These are phyloP conservation scores for Varanus salvator DNA, from an alignment of 2,113 vertebrate genomes.

Conservation along the genomic window DNA sequence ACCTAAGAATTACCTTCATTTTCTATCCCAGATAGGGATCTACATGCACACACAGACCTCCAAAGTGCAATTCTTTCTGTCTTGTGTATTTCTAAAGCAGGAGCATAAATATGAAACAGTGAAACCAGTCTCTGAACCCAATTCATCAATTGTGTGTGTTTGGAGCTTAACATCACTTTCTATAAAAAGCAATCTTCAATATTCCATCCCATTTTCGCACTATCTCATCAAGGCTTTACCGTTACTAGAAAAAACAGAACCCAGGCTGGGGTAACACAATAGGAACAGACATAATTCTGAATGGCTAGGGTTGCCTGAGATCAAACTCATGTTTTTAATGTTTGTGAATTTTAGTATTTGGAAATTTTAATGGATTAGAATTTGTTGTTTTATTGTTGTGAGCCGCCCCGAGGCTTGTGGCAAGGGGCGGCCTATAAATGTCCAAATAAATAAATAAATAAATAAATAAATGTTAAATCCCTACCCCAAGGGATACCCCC, in stretches of 20 bases:
- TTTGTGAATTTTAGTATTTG: too few species aligned
- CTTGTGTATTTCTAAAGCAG: neutral
- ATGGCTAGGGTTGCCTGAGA: neutral
- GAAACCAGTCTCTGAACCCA: neutral
- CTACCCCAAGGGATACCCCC: neutral
- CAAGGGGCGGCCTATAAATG: too few species aligned
- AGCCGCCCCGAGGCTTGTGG: too few species aligned
- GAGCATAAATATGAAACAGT: neutral
- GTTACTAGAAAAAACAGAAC: neutral
- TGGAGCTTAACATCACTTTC: neutral
- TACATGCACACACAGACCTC: constrained; percentile 22
- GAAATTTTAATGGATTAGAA: too few species aligned
- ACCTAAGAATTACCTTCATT: constrained; percentile 44
- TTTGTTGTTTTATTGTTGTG: too few species aligned
- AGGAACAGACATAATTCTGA: neutral
- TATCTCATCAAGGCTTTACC: neutral
- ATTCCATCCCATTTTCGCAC: neutral
- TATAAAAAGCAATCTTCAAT: neutral
- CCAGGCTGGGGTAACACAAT: neutral
- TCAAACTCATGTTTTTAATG: neutral
- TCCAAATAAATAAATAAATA: too few species aligned
- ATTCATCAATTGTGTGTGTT: neutral
- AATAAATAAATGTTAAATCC: too few species aligned
- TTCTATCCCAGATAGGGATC: constrained; percentile 17
- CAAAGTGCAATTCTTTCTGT: constrained; percentile 12